Conservation (phyloP, 2,113 vertebrate genomes). For the Tyrannus savana region DNA sequence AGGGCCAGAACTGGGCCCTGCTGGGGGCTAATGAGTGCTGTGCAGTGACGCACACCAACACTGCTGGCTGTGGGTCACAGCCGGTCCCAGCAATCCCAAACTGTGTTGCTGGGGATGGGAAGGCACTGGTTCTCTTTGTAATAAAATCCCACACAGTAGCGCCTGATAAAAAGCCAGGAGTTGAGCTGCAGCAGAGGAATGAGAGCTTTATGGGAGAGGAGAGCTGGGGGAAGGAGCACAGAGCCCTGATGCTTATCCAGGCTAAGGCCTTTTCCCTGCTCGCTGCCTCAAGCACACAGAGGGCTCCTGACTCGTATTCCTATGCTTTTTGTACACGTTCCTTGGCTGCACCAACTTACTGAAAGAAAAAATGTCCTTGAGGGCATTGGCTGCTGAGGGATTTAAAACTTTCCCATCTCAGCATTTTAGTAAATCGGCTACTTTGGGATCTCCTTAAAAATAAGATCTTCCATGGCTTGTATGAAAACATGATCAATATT, state of each 20-base stretch:
- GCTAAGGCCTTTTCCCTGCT: neutral
- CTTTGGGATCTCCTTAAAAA: neutral
- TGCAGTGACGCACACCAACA: neutral
- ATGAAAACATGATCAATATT: neutral
- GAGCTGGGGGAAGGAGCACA: neutral
- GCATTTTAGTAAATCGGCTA: neutral
- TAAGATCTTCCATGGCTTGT: neutral
- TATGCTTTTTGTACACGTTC: neutral
- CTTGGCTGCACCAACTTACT: neutral
- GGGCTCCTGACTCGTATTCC: neutral
- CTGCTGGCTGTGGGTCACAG: neutral
- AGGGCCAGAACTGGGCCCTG: neutral
- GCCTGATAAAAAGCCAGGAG: neutral
- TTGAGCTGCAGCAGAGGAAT: neutral
- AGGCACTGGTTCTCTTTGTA: neutral
- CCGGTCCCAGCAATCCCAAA: neutral
- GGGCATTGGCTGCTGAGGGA: neutral
- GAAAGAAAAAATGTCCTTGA: neutral
- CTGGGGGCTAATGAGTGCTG: neutral
- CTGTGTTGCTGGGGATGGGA: rapidly evolving
- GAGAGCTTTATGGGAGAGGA: neutral
- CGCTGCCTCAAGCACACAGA: neutral
- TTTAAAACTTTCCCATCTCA: neutral
- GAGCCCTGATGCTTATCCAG: neutral
- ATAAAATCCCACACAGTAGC: rapidly evolving